phyloP scores from a whole-genome alignment of 2,888 invertebrate species.

The Gymnosoma rotundatum region DNA sequence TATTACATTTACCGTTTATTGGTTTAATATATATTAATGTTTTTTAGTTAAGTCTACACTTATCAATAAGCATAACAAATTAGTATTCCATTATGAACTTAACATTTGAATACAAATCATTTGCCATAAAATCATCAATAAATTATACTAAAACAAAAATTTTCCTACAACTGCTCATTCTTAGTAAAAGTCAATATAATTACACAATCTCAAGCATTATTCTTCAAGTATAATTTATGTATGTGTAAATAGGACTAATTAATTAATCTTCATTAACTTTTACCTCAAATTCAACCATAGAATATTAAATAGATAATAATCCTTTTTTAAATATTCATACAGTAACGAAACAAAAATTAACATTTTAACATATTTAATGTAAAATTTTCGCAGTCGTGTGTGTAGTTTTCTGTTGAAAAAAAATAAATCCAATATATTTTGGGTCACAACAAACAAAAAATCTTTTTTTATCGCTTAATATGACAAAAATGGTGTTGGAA shows the following conservation, averaged over 20 bases:
- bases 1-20: not conserved
- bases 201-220: not conserved
- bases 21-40: not conserved
- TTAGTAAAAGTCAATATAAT: not conserved
- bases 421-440: too few relatives aligned
- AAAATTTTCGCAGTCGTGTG: too few relatives aligned
- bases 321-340: not conserved
- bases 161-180: not conserved
- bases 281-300: constrained; percentile 27
- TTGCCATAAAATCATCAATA: not conserved
- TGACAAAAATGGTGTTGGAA: not conserved
- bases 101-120: constrained; percentile 12
- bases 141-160: constrained; percentile 21
- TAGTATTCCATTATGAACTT: constrained; percentile 24
- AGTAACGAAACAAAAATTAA: not conserved
- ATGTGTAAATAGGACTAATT: constrained; percentile 16
- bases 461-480: too few relatives aligned
- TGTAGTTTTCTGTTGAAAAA: too few relatives aligned
- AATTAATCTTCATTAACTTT: constrained; percentile 44
- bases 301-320: constrained; percentile 8
- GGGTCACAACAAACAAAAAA: too few relatives aligned
- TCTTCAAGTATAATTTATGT: not conserved
- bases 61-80: constrained; percentile 1
- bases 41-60: not conserved
- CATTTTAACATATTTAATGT: too few relatives aligned